These are phyloP conservation scores for Listronotus bonariensis DNA, from an alignment of 1,140 invertebrate species.

Conservation along the genomic window DNA sequence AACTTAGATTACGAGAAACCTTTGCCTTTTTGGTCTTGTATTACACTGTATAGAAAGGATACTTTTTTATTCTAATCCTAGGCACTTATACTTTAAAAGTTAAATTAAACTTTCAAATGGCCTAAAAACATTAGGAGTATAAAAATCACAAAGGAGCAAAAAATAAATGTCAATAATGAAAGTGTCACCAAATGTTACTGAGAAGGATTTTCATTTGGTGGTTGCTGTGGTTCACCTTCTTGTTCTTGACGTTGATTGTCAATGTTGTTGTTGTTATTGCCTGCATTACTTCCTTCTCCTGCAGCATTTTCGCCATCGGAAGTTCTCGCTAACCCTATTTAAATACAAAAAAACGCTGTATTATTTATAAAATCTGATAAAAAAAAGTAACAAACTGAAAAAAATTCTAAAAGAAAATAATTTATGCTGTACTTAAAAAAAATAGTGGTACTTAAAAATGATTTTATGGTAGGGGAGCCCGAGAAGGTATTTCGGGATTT, in stretches of 20 bases:
- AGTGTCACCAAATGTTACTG: slow-evolving; percentile 31
- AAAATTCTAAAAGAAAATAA: no score
- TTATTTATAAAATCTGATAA: no score
- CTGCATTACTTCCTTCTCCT: slow-evolving; percentile 24
- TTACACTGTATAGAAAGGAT: no score
- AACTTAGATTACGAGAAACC: no score
- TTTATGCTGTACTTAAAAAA: no score
- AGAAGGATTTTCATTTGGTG: not conserved
- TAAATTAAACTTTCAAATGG: slow-evolving; percentile 24
- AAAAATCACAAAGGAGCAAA: slow-evolving; percentile 30
- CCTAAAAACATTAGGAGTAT: slow-evolving; percentile 30
- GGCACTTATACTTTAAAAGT: slow-evolving; percentile 3
- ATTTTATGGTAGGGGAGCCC: no score
- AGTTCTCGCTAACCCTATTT: not conserved
- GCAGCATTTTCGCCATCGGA: not conserved
- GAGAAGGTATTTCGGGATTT: no score
- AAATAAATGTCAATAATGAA: slow-evolving; percentile 21
- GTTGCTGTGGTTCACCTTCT: not conserved
- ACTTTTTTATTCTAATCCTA: no score
- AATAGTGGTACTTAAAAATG: no score
- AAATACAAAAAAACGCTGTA: no score
- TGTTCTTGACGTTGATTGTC: slow-evolving; percentile 8
- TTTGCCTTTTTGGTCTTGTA: no score
- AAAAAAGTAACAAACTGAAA: no score
- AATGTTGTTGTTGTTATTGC: slow-evolving; percentile 15